Conservation (phyloP, 2,888 invertebrate genomes). For the Leptinotarsa juncta region DNA sequence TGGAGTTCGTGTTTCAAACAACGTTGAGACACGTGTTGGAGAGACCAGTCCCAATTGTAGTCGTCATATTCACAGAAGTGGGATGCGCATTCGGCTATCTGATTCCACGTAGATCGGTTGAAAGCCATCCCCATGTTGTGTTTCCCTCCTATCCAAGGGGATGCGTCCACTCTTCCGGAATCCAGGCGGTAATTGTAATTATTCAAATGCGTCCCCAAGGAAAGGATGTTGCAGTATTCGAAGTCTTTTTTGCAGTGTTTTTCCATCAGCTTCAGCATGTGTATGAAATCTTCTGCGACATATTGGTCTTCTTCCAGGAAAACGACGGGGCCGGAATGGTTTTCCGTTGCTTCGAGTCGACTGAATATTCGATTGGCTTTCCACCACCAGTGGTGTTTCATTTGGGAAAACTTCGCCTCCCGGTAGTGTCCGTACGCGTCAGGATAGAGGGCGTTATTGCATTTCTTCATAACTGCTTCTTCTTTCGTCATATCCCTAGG, state of each 20-base stretch:
- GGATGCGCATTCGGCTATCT: slow-evolving; percentile 81
- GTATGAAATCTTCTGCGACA: slow-evolving; percentile 94
- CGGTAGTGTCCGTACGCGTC: slow-evolving; percentile 98
- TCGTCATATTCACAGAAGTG: slow-evolving; percentile 97
- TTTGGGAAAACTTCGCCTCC: slow-evolving; percentile 96
- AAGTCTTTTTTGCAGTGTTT: slow-evolving; percentile 82
- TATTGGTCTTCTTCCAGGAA: slow-evolving; percentile 99
- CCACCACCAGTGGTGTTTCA: slow-evolving; percentile 99
- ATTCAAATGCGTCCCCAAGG: slow-evolving; percentile 94
- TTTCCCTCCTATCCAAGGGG: slow-evolving; percentile 93
- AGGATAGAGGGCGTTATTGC: slow-evolving; percentile 92
- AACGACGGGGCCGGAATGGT: slow-evolving; percentile 87
- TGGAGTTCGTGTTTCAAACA: slow-evolving; percentile 81
- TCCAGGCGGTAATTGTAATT: slow-evolving; percentile 87
- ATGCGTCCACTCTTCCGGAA: slow-evolving; percentile 70
- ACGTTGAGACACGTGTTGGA: slow-evolving; percentile 90
- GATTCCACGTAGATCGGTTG: slow-evolving; percentile 87
- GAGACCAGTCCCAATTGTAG: slow-evolving; percentile 99
- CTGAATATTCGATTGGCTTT: slow-evolving; percentile 96
- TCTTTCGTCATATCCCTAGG: slow-evolving; percentile 85
- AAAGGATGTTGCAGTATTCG: slow-evolving; percentile 90
- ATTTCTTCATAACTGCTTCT: slow-evolving; percentile 77
- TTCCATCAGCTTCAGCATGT: slow-evolving; percentile 85
- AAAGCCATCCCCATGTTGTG: slow-evolving; percentile 99
- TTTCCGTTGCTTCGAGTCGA: slow-evolving; percentile 83